phyloP scores from a whole-genome alignment of 2,888 invertebrate species.

The Drosophila nr. perissopoda region DNA sequence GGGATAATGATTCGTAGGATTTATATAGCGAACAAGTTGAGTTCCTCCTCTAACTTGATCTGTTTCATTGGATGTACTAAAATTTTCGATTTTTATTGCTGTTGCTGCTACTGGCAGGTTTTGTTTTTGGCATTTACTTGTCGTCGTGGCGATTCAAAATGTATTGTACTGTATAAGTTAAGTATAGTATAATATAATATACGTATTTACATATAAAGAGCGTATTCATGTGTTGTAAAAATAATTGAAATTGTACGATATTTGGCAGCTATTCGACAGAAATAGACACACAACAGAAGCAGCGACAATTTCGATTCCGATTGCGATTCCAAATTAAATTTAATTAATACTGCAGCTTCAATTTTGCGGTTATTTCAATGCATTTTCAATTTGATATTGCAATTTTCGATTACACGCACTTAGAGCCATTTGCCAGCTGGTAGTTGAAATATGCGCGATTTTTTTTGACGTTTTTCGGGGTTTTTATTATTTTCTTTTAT shows the following conservation, averaged over 20 bases:
- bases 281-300: conserved; percentile 74
- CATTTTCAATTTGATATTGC: conserved; percentile 16
- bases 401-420: conserved; percentile 63
- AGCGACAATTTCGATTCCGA: conserved; percentile 52
- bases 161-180: conserved; percentile 56
- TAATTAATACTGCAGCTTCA: conserved; percentile 19
- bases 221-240: conserved; percentile 74
- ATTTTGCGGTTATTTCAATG: conserved; percentile 31
- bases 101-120: conserved; percentile 31
- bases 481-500: conserved; percentile 4
- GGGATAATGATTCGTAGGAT: conserved; percentile 9
- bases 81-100: conserved; percentile 31
- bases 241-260: conserved; percentile 79
- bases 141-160: conserved; percentile 12
- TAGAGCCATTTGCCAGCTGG: conserved; percentile 57
- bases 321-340: conserved; percentile 35
- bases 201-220: conserved; percentile 56
- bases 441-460: conserved; percentile 26
- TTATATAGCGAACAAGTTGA: conserved; percentile 1
- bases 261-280: conserved; percentile 80
- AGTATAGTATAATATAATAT: conserved; percentile 55
- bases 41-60: conserved; percentile 53
- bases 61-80: conserved; percentile 59
- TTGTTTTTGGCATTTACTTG: conserved; percentile 54
- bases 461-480: conserved; percentile 7